Base-by-base conservation (phyloP, 1,140 invertebrate genomes). In the Lysiphlebus fabarum region DNA sequence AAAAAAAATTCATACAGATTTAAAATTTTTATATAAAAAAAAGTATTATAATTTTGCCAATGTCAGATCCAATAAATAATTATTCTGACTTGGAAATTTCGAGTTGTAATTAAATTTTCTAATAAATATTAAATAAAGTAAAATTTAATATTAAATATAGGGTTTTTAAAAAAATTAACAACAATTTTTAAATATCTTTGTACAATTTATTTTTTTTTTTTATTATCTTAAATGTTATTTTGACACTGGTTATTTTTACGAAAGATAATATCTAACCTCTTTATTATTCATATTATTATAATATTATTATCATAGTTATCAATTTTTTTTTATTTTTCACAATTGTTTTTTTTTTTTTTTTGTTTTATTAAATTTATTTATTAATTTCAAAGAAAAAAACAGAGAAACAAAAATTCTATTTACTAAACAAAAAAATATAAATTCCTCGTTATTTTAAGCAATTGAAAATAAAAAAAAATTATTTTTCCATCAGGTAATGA, bases 211-310 rank as follows among this genome's bases (percentile, higher is more conserved):
- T 78, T 75, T 55, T 54, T 44, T 60, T 37, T 76, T 75, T 55
- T 54, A 54, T 60, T 60, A 75, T 72, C 70, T 65, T 74, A 75
- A 70, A 70, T 50, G 61, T 65, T 77, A 75, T 70, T 77, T 77
- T 78, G 74, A 77, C 76, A 77, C 76, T 73, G 73, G 74, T 77
- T 75, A 73, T 69, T 76, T 55, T 78, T 77, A 77, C 71, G 75
- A 77, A 79, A 79, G 75, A 77, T 77, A 78, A 77, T 75, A 73
- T 76, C 70, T 76, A 77, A 67, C 65, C 69, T 77, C 68, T 70
- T 69, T 56, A 64, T 63, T 53, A 41, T 47, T 26, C 17, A 26
- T 26, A 26, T 26, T 26, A 26, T 26, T 26, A 26, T 26, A 2
- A 26, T 4, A 26, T 62, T 58, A 53, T 59, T 59, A 56, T 62